Conservation (phyloP, 2,888 invertebrate species). For the Trichopria drosophilae region DNA sequence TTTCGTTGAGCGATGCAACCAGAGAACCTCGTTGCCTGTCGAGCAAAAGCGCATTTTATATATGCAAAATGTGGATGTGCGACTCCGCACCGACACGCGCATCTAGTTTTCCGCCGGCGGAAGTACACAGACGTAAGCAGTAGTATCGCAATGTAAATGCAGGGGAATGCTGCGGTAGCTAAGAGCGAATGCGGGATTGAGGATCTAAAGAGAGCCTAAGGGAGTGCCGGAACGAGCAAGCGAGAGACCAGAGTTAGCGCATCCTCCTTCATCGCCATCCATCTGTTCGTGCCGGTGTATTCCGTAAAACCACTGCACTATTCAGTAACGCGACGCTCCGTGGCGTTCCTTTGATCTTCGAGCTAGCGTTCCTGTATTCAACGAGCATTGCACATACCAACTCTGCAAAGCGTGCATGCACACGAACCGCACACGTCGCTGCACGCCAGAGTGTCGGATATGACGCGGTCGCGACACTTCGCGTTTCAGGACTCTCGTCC, state of each 20-base stretch:
- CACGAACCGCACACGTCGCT: conserved; percentile 25
- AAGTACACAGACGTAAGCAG: conserved; percentile 3
- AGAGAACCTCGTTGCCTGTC: too few relatives aligned
- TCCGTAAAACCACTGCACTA: conserved; percentile 46
- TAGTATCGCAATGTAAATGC: conserved; percentile 27
- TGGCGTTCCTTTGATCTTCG: conserved; percentile 48
- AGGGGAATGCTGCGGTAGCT: too few relatives aligned
- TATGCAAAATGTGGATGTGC: too few relatives aligned
- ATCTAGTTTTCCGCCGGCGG: too few relatives aligned
- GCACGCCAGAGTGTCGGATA: conserved; percentile 40
- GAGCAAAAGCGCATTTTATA: too few relatives aligned
- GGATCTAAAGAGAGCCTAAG: too few relatives aligned
- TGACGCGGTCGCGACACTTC: conserved; percentile 47
- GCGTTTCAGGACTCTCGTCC: conserved; percentile 28
- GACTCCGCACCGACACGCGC: too few relatives aligned
- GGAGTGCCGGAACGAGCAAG: background rate
- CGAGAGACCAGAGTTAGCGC: too few relatives aligned
- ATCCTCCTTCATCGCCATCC: conserved; percentile 31
- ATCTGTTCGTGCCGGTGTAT: conserved; percentile 40
- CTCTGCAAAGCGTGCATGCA: conserved; percentile 32
- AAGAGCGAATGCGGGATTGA: too few relatives aligned
- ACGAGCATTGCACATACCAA: conserved; percentile 30
- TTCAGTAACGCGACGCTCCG: conserved; percentile 41
- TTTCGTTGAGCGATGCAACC: too few relatives aligned
- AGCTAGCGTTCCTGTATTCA: conserved; percentile 30